Base-by-base conservation (phyloP, 2,113 vertebrate species). In the Phyllostomus hastatus region DNA sequence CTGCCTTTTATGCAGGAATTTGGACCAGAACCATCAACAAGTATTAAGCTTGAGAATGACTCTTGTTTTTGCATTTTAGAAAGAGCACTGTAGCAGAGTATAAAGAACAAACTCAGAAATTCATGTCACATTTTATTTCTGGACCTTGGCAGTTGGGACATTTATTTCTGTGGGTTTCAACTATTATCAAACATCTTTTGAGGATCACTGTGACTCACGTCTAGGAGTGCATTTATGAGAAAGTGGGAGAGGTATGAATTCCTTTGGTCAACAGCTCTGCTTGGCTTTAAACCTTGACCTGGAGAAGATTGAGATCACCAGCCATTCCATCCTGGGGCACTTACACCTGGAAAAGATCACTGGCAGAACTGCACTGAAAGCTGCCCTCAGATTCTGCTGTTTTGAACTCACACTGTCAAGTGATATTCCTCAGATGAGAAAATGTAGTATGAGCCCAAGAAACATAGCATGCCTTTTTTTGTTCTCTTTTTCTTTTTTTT, bases 151-250 rank as follows among this genome's bases (percentile, higher is more conserved):
- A 59, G 57, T 80, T 90, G 84, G 28, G 48, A 88, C 61, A 22
- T 94, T 94, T 81, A 72, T 95, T 94, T 90, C 54, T 14, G 31
- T 94, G 92, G 35, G 31, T 95, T 92, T 80, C n/a, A 94, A 48
- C 61, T 91, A 24, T 92, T 57, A 38, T 15, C 50, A 83, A 26
- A 76, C 54, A 90, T 83, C 52, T 87, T 93, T 93, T 66, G 50
- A 87, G 50, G 64, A 81, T 89, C 19, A 43, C 70, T 54, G 5
- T 89, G 50, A 78, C 79, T 94, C 16, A 33, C 12, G 7, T 86
- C 75, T 87, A 64, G 61, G 76, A 83, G 80, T 84, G 38, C 73
- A 81, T 67, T 92, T 86, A 81, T 83, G 75, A 93, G 75, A 92
- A 91, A 90, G 50, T 52, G 26, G 24, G 75, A 66, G 10, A 88